These are phyloP conservation scores for Sciurus carolinensis DNA, from an alignment of 2,797 vertebrate genomes.

Conservation along the genomic window DNA sequence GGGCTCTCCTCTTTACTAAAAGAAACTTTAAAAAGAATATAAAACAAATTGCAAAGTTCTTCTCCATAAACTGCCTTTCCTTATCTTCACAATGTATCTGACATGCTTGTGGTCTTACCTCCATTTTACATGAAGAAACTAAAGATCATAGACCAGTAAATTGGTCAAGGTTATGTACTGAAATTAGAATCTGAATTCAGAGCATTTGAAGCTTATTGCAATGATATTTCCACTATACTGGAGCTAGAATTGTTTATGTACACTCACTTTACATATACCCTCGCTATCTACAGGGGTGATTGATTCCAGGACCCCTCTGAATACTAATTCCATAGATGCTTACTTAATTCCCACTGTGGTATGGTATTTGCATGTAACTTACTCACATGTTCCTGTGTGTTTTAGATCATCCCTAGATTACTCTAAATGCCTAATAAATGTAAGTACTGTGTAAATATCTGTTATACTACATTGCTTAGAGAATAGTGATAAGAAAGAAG, in stretches of 20 bases:
- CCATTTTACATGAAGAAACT: background rate
- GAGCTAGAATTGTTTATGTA: background rate
- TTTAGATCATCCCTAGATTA: background rate
- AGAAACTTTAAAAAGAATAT: background rate
- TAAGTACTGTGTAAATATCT: background rate
- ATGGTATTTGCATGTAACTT: background rate
- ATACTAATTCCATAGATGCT: background rate
- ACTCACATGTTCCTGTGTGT: background rate
- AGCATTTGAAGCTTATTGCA: background rate
- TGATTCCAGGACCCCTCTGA: background rate
- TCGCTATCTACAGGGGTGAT: no score
- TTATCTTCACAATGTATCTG: background rate
- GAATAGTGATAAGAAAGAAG: background rate
- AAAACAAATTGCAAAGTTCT: background rate
- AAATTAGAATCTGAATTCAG: background rate
- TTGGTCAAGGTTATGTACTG: background rate
- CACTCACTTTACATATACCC: background rate
- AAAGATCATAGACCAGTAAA: conserved; percentile 32
- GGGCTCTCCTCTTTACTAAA: background rate
- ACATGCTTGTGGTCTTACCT: background rate
- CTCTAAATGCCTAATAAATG: background rate
- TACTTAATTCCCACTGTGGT: background rate
- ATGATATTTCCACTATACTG: background rate
- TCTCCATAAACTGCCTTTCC: background rate
- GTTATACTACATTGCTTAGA: background rate